Percentiles rank a stretch among this genome's conserved stretches.
Conservation (phyloP, 2,113 vertebrate species). For the Cromileptes altivelis region DNA sequence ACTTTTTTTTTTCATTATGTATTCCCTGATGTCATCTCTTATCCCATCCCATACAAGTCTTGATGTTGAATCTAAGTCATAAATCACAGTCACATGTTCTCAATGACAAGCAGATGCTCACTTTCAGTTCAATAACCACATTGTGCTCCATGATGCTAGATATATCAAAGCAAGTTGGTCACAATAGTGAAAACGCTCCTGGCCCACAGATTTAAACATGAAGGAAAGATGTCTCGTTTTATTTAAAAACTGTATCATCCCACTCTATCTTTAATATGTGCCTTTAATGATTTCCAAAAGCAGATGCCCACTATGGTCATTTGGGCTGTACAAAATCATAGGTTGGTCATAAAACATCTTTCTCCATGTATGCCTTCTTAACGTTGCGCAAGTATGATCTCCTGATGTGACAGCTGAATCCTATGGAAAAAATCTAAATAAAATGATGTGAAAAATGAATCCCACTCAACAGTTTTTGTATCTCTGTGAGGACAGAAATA, state of each 20-base stretch:
- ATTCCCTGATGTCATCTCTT: conserved; percentile 49
- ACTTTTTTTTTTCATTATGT: conserved; percentile 23
- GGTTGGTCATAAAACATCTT: conserved; percentile 13
- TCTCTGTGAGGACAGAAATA: too few relatives aligned
- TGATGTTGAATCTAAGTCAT: conserved; percentile 49
- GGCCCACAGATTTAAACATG: conserved; percentile 34
- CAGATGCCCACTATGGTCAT: conserved; percentile 1
- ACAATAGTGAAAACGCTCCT: conserved; percentile 49
- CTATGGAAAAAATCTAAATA: not conserved
- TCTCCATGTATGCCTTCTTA: conserved; percentile 12
- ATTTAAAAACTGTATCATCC: conserved; percentile 23
- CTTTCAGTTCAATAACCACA: conserved; percentile 55
- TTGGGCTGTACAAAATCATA: not conserved
- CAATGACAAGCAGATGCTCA: conserved; percentile 75
- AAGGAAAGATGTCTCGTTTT: not conserved
- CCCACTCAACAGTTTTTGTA: too few relatives aligned
- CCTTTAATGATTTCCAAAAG: conserved; percentile 17
- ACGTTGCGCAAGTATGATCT: not conserved
- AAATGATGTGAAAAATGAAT: not conserved
- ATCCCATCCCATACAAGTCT: conserved; percentile 36
- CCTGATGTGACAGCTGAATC: not conserved
- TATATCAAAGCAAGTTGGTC: conserved; percentile 50
- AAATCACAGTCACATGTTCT: conserved; percentile 71
- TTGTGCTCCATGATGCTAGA: conserved; percentile 21
- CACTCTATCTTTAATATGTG: conserved; percentile 23